Percentiles rank a stretch among this genome's conserved stretches.
These are phyloP conservation scores for Drosophila fuyamai DNA, from an alignment of 1,140 invertebrate genomes.

Conservation along the genomic window DNA sequence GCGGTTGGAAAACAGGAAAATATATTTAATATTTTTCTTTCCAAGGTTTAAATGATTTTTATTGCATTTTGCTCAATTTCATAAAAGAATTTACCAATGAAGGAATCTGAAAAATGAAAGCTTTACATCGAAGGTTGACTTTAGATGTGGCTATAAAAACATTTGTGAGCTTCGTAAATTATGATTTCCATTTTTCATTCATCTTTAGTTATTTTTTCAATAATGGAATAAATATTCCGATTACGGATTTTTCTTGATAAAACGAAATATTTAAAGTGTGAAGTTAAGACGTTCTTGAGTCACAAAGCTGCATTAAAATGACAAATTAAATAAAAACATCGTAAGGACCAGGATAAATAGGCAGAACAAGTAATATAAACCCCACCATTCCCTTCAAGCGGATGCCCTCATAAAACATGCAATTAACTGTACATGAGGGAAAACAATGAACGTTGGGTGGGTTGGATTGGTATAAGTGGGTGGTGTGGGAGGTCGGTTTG, in stretches of 20 bases:
- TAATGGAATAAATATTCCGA: too few species aligned
- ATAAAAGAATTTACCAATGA: neutral
- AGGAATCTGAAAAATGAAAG: neutral
- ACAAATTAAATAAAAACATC: slow-evolving; percentile 20
- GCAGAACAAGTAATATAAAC: neutral
- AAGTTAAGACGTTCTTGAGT: neutral
- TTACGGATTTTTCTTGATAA: neutral
- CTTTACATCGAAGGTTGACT: too few species aligned
- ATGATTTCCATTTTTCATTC: too few species aligned
- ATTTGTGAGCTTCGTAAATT: too few species aligned
- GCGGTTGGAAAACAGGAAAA: neutral
- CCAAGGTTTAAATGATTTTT: neutral
- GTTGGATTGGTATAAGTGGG: too few species aligned
- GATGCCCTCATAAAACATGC: slow-evolving; percentile 32
- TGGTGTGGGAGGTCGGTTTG: neutral
- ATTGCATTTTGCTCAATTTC: neutral
- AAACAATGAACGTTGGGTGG: neutral
- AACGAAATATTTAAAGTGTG: neutral
- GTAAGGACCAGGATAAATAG: slow-evolving; percentile 1
- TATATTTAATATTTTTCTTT: slow-evolving; percentile 16
- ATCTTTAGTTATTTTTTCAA: too few species aligned
- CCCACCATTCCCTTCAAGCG: slow-evolving; percentile 7
- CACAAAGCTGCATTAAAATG: neutral
- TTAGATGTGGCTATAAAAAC: too few species aligned
- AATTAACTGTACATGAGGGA: slow-evolving; percentile 49